Conservation (phyloP, 2,888 invertebrate species). For the Timandra comae region DNA sequence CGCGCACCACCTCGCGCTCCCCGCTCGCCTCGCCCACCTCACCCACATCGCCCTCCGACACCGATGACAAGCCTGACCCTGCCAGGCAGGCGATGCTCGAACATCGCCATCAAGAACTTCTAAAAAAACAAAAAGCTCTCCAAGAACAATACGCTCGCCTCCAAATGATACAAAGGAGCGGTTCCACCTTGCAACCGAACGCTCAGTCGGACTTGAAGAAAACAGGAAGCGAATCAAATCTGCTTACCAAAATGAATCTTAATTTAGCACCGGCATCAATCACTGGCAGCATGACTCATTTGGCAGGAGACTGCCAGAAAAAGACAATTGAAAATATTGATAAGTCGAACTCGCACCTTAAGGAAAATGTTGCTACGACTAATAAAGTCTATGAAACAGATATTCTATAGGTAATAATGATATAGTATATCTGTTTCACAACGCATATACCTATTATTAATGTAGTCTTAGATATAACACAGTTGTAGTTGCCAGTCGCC, state of each 20-base stretch:
- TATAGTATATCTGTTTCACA: constrained; percentile 26
- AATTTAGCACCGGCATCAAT: constrained; percentile 73
- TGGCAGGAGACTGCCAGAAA: constrained; percentile 38
- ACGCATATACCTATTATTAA: neutral
- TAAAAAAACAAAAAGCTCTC: constrained; percentile 90
- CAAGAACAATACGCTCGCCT: constrained; percentile 94
- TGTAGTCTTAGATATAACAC: too few relatives aligned
- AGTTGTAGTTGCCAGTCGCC: too few relatives aligned
- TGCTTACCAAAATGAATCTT: constrained; percentile 88
- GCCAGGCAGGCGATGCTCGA: constrained; percentile 86
- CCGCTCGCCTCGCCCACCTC: constrained; percentile 91
- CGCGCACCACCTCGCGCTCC: constrained; percentile 92
- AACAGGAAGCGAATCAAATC: constrained; percentile 91
- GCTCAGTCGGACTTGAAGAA: constrained; percentile 86
- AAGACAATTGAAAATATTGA: constrained; percentile 20
- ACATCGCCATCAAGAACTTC: constrained; percentile 90
- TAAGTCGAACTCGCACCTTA: neutral
- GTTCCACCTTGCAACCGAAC: constrained; percentile 78
- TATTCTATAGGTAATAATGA: constrained; percentile 86
- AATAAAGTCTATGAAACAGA: constrained; percentile 95
- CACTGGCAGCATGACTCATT: constrained; percentile 63
- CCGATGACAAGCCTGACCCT: constrained; percentile 38
- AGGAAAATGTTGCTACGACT: constrained; percentile 73
- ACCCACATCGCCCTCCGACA: constrained; percentile 77
- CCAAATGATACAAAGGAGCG: constrained; percentile 90